phyloP scores from a whole-genome alignment of 1,140 invertebrate species.

The Drosophila lini region DNA sequence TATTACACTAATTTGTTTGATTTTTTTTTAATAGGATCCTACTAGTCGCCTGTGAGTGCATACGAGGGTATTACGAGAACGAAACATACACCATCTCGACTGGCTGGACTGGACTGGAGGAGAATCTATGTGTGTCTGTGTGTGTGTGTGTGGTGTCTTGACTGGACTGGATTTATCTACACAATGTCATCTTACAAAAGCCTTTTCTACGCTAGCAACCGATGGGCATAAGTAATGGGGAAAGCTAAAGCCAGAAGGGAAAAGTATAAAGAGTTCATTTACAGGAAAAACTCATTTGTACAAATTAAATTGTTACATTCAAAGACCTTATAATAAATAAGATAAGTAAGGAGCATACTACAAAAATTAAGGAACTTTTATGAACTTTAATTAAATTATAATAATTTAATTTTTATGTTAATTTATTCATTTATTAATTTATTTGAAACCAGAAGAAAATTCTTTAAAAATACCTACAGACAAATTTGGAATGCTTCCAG shows the following conservation, averaged over 20 bases:
- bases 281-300: constrained; percentile 2
- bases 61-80: constrained; percentile 5
- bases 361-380: neutral
- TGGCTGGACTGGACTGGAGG: constrained; percentile 11
- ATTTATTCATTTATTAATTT: too few species aligned
- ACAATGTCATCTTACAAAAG: constrained; percentile 7
- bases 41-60: constrained; percentile 20
- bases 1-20: constrained; percentile 58
- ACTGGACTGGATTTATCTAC: constrained; percentile 15
- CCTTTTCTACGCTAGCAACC: constrained; percentile 1
- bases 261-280: constrained; percentile 5
- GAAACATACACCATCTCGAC: constrained; percentile 7
- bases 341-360: neutral
- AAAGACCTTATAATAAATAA: neutral
- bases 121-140: neutral
- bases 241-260: neutral
- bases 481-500: too few species aligned
- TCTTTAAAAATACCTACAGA: too few species aligned
- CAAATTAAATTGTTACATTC: neutral
- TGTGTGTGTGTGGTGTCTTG: neutral
- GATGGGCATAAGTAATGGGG: neutral
- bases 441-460: too few species aligned
- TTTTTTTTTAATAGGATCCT: constrained; percentile 45
- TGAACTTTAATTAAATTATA: neutral
- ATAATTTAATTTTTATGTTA: too few species aligned